Conservation (phyloP, 1,140 invertebrate genomes). For the Drosophila pseudoananassae region DNA sequence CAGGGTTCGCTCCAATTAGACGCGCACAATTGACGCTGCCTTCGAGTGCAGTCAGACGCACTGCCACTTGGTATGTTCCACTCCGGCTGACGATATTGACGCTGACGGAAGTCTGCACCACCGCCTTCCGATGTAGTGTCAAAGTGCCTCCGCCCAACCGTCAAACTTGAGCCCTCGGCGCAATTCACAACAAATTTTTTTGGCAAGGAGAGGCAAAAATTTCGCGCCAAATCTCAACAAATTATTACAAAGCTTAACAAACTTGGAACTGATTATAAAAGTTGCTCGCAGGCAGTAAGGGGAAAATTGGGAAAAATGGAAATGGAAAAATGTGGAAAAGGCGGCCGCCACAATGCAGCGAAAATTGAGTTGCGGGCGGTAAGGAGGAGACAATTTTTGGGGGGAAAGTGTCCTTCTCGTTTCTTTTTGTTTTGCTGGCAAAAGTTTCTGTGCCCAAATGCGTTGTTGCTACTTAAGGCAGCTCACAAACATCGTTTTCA, state of each 20-base stretch:
- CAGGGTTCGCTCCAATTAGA: conserved; percentile 34
- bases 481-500: conserved; percentile 33
- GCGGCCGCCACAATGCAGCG: conserved; percentile 35
- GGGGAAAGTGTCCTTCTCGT: background rate
- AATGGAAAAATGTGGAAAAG: conserved; percentile 21
- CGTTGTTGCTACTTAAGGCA: conserved; percentile 48
- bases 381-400: background rate
- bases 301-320: conserved; percentile 8
- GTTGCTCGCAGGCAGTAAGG: conserved; percentile 38
- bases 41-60: conserved; percentile 29
- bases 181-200: conserved; percentile 43
- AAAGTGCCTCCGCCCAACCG: conserved; percentile 30
- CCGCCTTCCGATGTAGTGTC: conserved; percentile 26
- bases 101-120: conserved; percentile 14
- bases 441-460: conserved; percentile 47
- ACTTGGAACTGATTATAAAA: conserved; percentile 80
- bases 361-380: conserved; percentile 49
- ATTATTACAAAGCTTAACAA: conserved; percentile 78
- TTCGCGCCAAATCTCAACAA: conserved; percentile 77
- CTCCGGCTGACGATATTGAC: conserved; percentile 7
- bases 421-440: conserved; percentile 41
- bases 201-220: conserved; percentile 41
- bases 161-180: conserved; percentile 12
- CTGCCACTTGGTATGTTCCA: conserved; percentile 12
- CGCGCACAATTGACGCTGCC: conserved; percentile 16